Evolutionary conservation across 2,888 invertebrate genomes (phyloP).

Genomic region (Acronicta aceris): DNA sequence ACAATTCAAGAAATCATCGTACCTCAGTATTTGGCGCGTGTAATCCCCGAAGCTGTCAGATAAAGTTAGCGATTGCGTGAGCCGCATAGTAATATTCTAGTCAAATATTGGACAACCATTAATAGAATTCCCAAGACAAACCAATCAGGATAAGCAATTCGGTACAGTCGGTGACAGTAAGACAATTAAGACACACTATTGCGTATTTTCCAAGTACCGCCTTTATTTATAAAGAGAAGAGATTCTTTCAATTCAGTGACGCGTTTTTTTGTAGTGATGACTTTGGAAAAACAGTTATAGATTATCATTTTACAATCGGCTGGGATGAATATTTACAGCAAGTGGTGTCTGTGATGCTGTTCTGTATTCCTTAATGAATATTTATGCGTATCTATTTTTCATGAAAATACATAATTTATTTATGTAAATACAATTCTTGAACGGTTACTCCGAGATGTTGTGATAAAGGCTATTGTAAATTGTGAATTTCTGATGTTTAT

Average conservation of each 20-base stretch:
- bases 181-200: slow-evolving; percentile 24
- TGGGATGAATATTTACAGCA: slow-evolving; percentile 21
- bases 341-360: slow-evolving; percentile 33
- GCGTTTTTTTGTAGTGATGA: too few relatives aligned
- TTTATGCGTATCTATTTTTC: slow-evolving; percentile 52
- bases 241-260: neutral
- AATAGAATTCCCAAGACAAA: slow-evolving; percentile 31
- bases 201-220: neutral
- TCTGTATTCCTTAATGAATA: slow-evolving; percentile 43
- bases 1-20: slow-evolving; percentile 34
- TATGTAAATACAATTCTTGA: slow-evolving; percentile 46
- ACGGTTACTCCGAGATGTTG: slow-evolving; percentile 27
- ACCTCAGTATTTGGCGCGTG: slow-evolving; percentile 31
- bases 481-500: slow-evolving; percentile 52
- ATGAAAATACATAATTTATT: slow-evolving; percentile 57
- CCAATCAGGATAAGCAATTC: slow-evolving; percentile 15
- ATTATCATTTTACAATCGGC: slow-evolving; percentile 20
- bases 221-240: neutral
- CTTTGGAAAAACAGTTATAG: slow-evolving; percentile 12
- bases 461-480: slow-evolving; percentile 24
- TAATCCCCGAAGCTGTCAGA: slow-evolving; percentile 25
- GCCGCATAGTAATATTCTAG: slow-evolving; percentile 41
- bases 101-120: slow-evolving; percentile 41
- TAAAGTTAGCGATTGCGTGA: slow-evolving; percentile 33
- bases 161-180: slow-evolving; percentile 13